Conservation (phyloP, 1,140 invertebrate genomes). For the Pectinophora gossypiella region DNA sequence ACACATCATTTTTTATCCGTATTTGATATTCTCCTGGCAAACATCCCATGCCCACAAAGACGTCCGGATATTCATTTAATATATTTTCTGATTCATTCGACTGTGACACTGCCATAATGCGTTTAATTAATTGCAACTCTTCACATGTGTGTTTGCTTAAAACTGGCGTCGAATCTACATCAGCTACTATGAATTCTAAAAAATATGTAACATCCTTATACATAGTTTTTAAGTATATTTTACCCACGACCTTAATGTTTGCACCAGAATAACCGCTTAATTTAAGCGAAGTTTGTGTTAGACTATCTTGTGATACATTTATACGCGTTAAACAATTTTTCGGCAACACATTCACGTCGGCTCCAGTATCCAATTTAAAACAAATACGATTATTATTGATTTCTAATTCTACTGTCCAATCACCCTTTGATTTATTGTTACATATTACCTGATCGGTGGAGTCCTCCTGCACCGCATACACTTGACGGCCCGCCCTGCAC, state of each 20-base stretch:
- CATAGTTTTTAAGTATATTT: constrained; percentile 6
- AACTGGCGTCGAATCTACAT: constrained; percentile 7
- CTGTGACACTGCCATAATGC: background rate
- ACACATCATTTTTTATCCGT: background rate
- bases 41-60: constrained; percentile 8
- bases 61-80: constrained; percentile 7
- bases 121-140: constrained; percentile 8
- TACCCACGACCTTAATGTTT: constrained; percentile 4
- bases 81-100: background rate
- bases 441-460: constrained; percentile 9
- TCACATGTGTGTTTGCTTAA: constrained; percentile 7
- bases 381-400: background rate
- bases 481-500: background rate
- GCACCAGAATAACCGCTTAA: constrained; percentile 6
- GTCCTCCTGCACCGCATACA: too few relatives aligned
- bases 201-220: constrained; percentile 2
- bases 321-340: background rate
- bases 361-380: constrained; percentile 11
- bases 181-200: constrained; percentile 7
- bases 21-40: constrained; percentile 7
- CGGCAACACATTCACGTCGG: constrained; percentile 8
- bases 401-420: constrained; percentile 3
- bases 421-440: background rate
- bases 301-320: background rate
- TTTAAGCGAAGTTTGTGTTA: background rate